Evolutionary conservation across 2,888 invertebrate species (phyloP), one percentile per base, ranked within the genome.

Genomic region (Micoletzkya japonica): DNA sequence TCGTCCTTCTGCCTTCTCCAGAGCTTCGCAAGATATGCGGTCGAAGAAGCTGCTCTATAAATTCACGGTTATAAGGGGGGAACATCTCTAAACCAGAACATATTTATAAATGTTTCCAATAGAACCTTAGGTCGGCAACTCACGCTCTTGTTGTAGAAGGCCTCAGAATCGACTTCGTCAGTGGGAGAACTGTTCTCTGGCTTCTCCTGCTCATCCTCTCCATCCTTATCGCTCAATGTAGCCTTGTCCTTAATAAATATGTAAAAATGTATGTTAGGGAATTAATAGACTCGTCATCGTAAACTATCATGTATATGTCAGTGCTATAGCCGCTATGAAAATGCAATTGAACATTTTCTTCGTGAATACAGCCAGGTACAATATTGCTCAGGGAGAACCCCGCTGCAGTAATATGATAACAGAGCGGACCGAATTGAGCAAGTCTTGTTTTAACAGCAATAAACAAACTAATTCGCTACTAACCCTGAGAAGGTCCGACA

Each of bases 11-110:
- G 79, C 80, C 73, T 82, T 82, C 70, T 85, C 85, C 56, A 83
- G 72, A 32, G 97, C 94, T 87, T 98, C 97, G 87, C 98, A 98
- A 80, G 95, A 96, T 86, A 98, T 98, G 87, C 93, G 94, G 88
- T 99, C 98, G 87, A 98, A 98, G 90, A 98, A 99, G 76, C 96
- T 96, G 88, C 94, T 95, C 81, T 91, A 49, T 2, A 56, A 66
- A 58, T 28, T 50, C 4, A 4, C 20, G 7, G n/a, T n/a, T n/a
- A n/a, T n/a, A n/a, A n/a, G n/a, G n/a, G n/a, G n/a, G n/a, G n/a
- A 50, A 7, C 4, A 10, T n/a, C 4, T 4, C 20, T 50, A 4
- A 50, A n/a, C 24, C 20, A 50, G 4, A 50, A n/a, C 4, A 24
- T 50, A 10, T 37, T 44, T 36, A 28, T 24, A 1, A 28, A 44